phyloP scores from a whole-genome alignment of 2,113 vertebrate genomes.

The Phalacrocorax pelagicus region DNA sequence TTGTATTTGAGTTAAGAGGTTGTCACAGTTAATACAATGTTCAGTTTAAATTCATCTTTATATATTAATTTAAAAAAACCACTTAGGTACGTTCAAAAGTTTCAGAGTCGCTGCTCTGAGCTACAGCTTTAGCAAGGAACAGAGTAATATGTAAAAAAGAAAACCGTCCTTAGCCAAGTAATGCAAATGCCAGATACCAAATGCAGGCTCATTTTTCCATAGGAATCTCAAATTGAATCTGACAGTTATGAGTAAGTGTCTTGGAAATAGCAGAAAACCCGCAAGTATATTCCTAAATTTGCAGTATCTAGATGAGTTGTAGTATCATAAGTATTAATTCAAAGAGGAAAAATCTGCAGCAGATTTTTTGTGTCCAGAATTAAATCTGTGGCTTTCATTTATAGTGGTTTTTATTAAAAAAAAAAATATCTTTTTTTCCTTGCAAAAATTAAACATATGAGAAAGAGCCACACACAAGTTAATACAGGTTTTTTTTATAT shows the following conservation, averaged over 20 bases:
- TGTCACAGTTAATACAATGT: not conserved
- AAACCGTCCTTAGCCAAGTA: not conserved
- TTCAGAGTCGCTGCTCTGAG: not conserved
- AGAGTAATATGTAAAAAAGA: not conserved
- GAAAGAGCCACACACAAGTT: not conserved
- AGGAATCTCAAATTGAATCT: conserved; percentile 3
- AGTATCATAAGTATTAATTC: conserved; percentile 22
- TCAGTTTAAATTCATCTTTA: not conserved
- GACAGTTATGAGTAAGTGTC: conserved; percentile 30
- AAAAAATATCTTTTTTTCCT: not conserved
- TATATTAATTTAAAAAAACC: not conserved
- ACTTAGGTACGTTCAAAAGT: not conserved
- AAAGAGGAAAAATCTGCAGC: not conserved
- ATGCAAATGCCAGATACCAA: conserved; percentile 6
- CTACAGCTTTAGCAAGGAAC: not conserved
- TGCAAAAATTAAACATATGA: not conserved
- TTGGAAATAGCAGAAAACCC: not conserved
- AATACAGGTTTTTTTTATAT: not conserved
- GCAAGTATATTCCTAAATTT: not conserved
- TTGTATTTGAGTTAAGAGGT: not conserved
- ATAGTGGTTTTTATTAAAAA: not conserved
- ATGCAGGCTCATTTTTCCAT: not conserved
- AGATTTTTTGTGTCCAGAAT: conserved; percentile 20
- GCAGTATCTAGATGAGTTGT: not conserved
- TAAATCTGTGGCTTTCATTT: not conserved